Evolutionary conservation across 2,888 invertebrate species (phyloP), one percentile per base, ranked within the genome.

Genomic region (Caradrina clavipalpis): DNA sequence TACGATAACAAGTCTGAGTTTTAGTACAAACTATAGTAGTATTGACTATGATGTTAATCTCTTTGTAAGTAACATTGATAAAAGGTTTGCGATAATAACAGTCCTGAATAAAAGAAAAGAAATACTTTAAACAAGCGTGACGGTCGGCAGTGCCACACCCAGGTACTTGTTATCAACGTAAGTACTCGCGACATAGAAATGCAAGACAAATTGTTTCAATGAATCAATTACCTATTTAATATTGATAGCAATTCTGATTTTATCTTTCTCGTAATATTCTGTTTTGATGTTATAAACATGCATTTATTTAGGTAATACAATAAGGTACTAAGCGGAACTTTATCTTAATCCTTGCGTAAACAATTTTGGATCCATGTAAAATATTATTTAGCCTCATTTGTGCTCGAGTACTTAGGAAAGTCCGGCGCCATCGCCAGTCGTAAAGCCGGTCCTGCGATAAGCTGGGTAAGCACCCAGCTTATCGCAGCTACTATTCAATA

Each of bases 81-180:
- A 45, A 59, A 31, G 10, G 5, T 31, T 19, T 21, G 8, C n/a
- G 42, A 50, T 73, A 49, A 42, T 42, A 0, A 10, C 6, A 7
- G 19, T 65, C 6, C 17, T 39, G 8, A 7, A 31, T 42, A 31
- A 54, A 22, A 31, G 26, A 3, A 13, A 51, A 51, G 21, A 39
- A 0, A 1, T 47, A 67, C 39, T 4, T 21, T 26, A 15, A 7
- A 21, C 35, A 15, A 59, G 13, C 39, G 39, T 13, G n/a, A 17
- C 63, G n/a, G 42, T 55, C 13, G 15, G 17, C 11, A 69, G 0
- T 21, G 19, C 73, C 73, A 61, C 79, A 47, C 73, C 73, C 45
- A 17, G 15, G 1, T 61, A 47, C 17, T 17, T 72, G 8, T 47
- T 51, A 78, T 61, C 79, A 7, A n/a, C 0, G 3, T 22, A 15